phyloP scores from a whole-genome alignment of 2,113 vertebrate genomes.

The Grammomys surdaster region DNA sequence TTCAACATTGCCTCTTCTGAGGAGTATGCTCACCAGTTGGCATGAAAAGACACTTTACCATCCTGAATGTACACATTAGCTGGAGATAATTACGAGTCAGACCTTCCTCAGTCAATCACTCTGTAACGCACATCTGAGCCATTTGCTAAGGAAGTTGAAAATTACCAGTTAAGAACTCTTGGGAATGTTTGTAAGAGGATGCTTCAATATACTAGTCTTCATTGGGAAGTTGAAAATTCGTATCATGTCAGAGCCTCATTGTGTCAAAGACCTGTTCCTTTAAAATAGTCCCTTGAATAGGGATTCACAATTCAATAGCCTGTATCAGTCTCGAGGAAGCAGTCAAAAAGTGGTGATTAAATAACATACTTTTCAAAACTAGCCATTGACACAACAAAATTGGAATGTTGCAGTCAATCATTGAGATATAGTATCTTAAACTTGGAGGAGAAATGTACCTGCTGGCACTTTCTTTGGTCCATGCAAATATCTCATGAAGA shows the following conservation, averaged over 20 bases:
- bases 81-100: slow-evolving; percentile 22
- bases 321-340: not conserved
- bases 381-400: not conserved
- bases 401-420: not conserved
- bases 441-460: not conserved
- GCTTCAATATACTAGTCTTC: not conserved
- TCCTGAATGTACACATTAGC: not conserved
- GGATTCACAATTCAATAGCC: slow-evolving; percentile 36
- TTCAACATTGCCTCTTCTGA: not conserved
- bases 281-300: not conserved
- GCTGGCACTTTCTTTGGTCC: not conserved
- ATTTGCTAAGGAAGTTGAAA: slow-evolving; percentile 43
- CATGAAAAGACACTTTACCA: not conserved
- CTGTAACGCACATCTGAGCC: not conserved
- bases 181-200: not conserved
- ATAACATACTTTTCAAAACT: slow-evolving; percentile 36
- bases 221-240: not conserved
- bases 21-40: not conserved
- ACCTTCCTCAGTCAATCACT: not conserved
- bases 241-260: not conserved
- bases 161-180: not conserved
- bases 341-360: not conserved
- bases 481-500: not conserved
- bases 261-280: slow-evolving; percentile 31
- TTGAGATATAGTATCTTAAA: not conserved